Percentiles rank a stretch among this genome's conserved stretches.
Evolutionary conservation across 2,888 invertebrate species (phyloP).

Genomic region (Pherbina coryleti): DNA sequence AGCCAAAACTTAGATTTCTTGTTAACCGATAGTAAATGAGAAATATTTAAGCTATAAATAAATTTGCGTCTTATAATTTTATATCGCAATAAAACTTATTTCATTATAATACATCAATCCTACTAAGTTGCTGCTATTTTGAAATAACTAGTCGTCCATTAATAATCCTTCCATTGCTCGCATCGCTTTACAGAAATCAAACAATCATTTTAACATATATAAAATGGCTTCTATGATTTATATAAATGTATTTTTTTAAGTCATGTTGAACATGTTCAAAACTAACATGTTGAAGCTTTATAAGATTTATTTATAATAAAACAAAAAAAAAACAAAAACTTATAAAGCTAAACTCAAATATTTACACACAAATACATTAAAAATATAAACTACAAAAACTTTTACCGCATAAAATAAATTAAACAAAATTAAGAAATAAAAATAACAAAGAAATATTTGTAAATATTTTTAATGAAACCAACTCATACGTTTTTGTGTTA

Average conservation of each 20-base stretch:
- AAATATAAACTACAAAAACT: not conserved
- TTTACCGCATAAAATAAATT: not conserved
- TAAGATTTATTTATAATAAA: not conserved
- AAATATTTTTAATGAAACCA: conserved; percentile 33
- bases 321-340: not conserved
- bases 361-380: conserved; percentile 15
- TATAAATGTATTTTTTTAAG: not conserved
- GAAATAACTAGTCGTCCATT: conserved; percentile 19
- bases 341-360: not conserved
- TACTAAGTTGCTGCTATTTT: not conserved
- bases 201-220: conserved; percentile 16
- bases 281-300: not conserved
- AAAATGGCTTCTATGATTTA: too few species aligned
- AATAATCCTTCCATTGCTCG: conserved; percentile 12
- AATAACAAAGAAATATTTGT: conserved; percentile 24
- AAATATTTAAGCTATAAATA: too few species aligned
- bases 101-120: not conserved
- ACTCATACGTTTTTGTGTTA: conserved; percentile 35
- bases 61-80: not conserved
- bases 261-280: too few species aligned
- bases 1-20: too few species aligned
- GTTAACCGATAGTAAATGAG: too few species aligned
- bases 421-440: not conserved
- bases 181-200: not conserved
- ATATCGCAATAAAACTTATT: not conserved